These are phyloP conservation scores for Caenorhabditis sp. DNA, from an alignment of 2,888 invertebrate genomes.

Conservation along the genomic window DNA sequence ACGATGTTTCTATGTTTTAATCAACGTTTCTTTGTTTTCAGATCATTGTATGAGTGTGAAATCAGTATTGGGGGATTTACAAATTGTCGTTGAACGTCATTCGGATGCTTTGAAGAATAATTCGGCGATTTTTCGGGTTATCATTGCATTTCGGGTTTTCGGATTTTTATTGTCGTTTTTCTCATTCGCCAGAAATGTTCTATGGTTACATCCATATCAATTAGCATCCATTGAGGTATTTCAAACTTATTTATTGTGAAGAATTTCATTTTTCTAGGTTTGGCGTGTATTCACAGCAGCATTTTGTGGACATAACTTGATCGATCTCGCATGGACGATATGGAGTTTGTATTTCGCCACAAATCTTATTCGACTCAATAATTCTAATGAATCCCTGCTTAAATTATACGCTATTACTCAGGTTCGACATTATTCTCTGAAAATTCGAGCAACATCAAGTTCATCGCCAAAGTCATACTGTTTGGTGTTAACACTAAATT, in stretches of 20 bases:
- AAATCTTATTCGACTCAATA: slow-evolving; percentile 47
- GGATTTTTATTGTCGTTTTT: slow-evolving; percentile 41
- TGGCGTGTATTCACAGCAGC: slow-evolving; percentile 62
- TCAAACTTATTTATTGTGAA: too few species aligned
- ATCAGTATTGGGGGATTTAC: slow-evolving; percentile 49
- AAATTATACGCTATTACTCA: slow-evolving; percentile 53
- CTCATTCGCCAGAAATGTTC: slow-evolving; percentile 29
- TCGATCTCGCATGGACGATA: slow-evolving; percentile 58
- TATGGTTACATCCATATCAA: slow-evolving; percentile 49
- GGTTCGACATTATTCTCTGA: slow-evolving; percentile 14
- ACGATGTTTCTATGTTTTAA: neutral
- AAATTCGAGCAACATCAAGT: neutral
- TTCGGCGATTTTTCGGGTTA: slow-evolving; percentile 44
- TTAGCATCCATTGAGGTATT: slow-evolving; percentile 49
- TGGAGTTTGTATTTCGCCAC: slow-evolving; percentile 48
- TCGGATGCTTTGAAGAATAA: slow-evolving; percentile 52
- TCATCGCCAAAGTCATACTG: neutral
- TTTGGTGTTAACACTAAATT: neutral
- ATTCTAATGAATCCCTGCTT: slow-evolving; percentile 46
- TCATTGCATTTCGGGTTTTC: slow-evolving; percentile 36
- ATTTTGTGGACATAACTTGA: slow-evolving; percentile 64
- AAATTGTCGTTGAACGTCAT: slow-evolving; percentile 51
- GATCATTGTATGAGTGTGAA: slow-evolving; percentile 29
- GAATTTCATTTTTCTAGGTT: slow-evolving; percentile 20
- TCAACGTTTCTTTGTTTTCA: slow-evolving; percentile 6